Evolutionary conservation across 2,113 vertebrate species (phyloP), one percentile per base, ranked within the genome.

Genomic region (Sciurus niger): DNA sequence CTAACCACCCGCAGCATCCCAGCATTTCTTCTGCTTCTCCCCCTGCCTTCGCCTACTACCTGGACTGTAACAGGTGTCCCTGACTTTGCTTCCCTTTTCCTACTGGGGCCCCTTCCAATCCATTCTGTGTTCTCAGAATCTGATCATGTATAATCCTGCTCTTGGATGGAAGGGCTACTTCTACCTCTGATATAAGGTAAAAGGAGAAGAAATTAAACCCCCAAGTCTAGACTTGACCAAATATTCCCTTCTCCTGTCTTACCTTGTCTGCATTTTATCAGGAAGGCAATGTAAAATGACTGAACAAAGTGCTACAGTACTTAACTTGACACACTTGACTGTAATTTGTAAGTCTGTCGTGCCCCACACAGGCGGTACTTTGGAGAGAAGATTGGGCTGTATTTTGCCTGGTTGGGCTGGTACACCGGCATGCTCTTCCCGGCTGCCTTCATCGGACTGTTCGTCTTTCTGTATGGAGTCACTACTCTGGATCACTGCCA

Each of bases 401-500:
- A 99, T 97, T 99, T 99, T 70, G 99, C 99, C 93, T 99, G 99
- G 99, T 95, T 99, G 85, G 99, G 99, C 97, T 99, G 99, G 99
- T 99, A 99, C 98, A 99, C 99, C 0, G 99, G 99, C 96, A 99
- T 99, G 99, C 99, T 99, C 96, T 99, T 99, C 97, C 99, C 99
- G 86, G 99, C 99, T 25, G 99, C 99, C 53, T 98, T 99, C 95
- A 99, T 99, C 30, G 99, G 99, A 84, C 91, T 99, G 16, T 98
- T 99, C 80, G 99, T 99, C 95, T 99, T 99, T 97, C 97, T 99
- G 93, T 99, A 99, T 0, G 99, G 99, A 90, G 90, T 99, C 97
- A 99, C 99, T 95, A 99, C 99, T 63, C 95, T 99, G 98, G 99
- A 99, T 97, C 99, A 99, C 98, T 99, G 99, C 98, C 99, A 99